Conservation (phyloP, 2,888 invertebrate species). For the Dolomedes plantarius region DNA sequence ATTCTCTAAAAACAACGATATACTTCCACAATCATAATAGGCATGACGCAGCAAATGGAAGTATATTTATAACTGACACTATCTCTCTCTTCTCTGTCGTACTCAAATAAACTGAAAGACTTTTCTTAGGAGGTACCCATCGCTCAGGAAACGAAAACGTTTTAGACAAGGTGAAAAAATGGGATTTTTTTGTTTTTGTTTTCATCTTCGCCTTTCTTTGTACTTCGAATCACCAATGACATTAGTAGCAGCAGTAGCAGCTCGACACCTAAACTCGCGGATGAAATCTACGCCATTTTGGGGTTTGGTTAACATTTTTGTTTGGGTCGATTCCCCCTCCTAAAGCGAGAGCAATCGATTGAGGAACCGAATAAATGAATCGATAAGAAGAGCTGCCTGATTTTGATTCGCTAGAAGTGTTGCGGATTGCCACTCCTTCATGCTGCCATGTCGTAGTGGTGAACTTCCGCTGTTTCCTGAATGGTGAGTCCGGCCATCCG, state of each 20-base stretch:
- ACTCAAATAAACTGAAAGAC: conserved; percentile 16
- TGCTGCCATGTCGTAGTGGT: conserved; percentile 72
- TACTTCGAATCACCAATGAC: conserved; percentile 41
- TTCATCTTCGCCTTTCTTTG: conserved; percentile 34
- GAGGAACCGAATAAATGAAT: conserved; percentile 57
- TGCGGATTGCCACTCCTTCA: conserved; percentile 50
- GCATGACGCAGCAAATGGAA: neutral
- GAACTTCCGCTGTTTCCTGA: conserved; percentile 71
- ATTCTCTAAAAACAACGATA: neutral
- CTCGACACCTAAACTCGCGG: conserved; percentile 43
- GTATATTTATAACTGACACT: neutral
- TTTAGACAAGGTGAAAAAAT: conserved; percentile 10
- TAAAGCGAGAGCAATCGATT: conserved; percentile 62
- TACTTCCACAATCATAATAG: neutral
- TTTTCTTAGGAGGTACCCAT: conserved; percentile 6
- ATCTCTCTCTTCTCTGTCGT: neutral
- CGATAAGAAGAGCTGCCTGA: conserved; percentile 54
- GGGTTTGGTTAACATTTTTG: conserved; percentile 21
- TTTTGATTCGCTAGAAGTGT: conserved; percentile 33
- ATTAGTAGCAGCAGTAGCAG: conserved; percentile 20
- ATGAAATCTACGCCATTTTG: conserved; percentile 44
- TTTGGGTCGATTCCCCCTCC: conserved; percentile 45
- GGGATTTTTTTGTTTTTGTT: neutral
- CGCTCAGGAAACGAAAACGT: neutral
- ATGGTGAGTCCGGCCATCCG: conserved; percentile 65